These are phyloP conservation scores for Pantherophis guttatus DNA, from an alignment of 2,113 vertebrate genomes.

Conservation along the genomic window DNA sequence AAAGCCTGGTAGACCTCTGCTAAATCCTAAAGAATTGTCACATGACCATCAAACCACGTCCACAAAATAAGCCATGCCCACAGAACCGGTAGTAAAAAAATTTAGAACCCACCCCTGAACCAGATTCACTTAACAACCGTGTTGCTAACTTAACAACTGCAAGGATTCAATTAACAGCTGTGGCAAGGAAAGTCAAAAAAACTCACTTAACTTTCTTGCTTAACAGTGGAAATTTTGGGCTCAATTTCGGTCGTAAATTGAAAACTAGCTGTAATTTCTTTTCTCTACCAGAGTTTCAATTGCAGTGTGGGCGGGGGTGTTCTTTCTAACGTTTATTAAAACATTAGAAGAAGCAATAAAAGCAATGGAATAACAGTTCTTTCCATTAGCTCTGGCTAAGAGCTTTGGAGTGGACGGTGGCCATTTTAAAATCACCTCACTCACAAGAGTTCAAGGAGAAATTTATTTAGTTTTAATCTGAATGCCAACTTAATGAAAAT, in stretches of 20 bases:
- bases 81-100: no score
- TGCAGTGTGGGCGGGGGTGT: not conserved
- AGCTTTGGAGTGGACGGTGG: not conserved
- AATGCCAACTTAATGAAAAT: not conserved
- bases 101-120: no score
- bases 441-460: not conserved
- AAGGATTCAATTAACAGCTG: not conserved
- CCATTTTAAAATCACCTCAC: not conserved
- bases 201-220: not conserved
- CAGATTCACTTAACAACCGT: not conserved
- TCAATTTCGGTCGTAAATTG: not conserved
- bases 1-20: no score
- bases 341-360: conserved; percentile 13
- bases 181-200: not conserved
- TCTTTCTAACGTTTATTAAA: conserved; percentile 42
- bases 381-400: not conserved
- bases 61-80: no score
- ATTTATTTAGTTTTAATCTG: not conserved
- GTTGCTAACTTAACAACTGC: not conserved
- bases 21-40: no score
- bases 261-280: not conserved
- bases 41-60: no score
- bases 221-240: not conserved
- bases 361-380: not conserved
- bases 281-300: conserved; percentile 10